A percentile compares a stretch with the other conserved stretches of the same genome.
Conservation (phyloP, 2,113 vertebrate genomes). For the Pimephales promelas region DNA sequence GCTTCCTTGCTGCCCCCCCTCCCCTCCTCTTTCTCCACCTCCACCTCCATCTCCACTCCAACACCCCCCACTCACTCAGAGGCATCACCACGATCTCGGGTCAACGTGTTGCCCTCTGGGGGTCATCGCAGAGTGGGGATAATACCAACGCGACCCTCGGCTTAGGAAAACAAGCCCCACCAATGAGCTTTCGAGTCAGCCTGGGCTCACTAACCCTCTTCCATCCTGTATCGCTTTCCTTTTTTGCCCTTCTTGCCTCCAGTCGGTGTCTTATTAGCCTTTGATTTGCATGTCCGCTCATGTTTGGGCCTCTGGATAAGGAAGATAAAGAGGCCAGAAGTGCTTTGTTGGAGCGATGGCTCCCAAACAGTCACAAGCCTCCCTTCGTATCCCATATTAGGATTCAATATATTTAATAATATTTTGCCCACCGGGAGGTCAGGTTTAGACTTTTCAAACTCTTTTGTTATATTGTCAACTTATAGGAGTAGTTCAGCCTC, state of each 20-base stretch:
- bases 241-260: conserved; percentile 55
- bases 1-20: conserved; percentile 69
- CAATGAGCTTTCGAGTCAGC: conserved; percentile 37
- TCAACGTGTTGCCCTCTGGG: conserved; percentile 68
- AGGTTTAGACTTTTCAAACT: background rate
- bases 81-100: conserved; percentile 68
- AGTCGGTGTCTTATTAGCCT: conserved; percentile 65
- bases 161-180: conserved; percentile 66
- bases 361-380: background rate
- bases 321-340: conserved; percentile 61
- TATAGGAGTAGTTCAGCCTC: background rate
- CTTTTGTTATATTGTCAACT: background rate
- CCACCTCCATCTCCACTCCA: conserved; percentile 45
- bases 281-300: conserved; percentile 73
- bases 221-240: conserved; percentile 55
- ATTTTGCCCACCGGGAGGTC: conserved; percentile 11
- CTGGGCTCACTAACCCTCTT: conserved; percentile 55
- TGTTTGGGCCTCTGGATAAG: conserved; percentile 70
- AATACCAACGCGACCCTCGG: conserved; percentile 61
- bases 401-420: conserved; percentile 9
- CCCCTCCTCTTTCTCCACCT: conserved; percentile 45
- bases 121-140: conserved; percentile 68
- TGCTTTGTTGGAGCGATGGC: conserved; percentile 15
- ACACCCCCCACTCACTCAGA: conserved; percentile 38
- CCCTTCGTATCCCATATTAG: background rate